Evolutionary conservation across 1,140 invertebrate species (phyloP).

Genomic region (Mercenaria mercenaria): DNA sequence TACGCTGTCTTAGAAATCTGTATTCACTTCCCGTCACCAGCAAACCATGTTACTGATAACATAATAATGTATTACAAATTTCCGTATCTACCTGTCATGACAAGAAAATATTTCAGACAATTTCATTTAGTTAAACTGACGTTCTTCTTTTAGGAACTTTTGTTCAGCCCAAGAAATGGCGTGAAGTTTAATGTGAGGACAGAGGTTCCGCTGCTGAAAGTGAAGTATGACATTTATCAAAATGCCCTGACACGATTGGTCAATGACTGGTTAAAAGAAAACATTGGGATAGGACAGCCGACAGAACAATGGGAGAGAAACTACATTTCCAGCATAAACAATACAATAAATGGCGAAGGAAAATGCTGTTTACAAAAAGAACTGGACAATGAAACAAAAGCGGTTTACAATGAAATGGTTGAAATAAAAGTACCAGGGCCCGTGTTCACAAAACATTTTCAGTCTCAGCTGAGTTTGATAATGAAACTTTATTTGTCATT

Average conservation of each 20-base stretch:
- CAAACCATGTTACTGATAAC: too few relatives aligned
- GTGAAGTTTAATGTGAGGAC: neutral
- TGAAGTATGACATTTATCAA: neutral
- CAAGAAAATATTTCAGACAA: too few relatives aligned
- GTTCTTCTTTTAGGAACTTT: neutral
- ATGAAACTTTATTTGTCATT: too few relatives aligned
- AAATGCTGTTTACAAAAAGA: neutral
- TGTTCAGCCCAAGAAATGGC: neutral
- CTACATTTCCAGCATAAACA: neutral
- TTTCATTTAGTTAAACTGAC: too few relatives aligned
- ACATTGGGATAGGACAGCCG: constrained; percentile 1
- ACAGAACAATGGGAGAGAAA: constrained; percentile 17
- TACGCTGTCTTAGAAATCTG: too few relatives aligned
- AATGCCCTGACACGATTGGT: neutral
- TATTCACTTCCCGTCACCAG: too few relatives aligned
- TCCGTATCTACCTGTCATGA: too few relatives aligned
- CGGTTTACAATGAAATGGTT: constrained; percentile 20
- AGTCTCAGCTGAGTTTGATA: too few relatives aligned
- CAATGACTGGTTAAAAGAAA: constrained; percentile 23
- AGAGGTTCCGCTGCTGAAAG: constrained; percentile 25
- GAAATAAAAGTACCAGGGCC: constrained; percentile 40
- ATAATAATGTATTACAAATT: too few relatives aligned
- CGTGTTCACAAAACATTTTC: too few relatives aligned
- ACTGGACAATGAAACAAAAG: neutral
- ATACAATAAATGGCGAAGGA: neutral